Evolutionary conservation across 2,113 vertebrate genomes (phyloP).

Genomic region (Clarias magur): DNA sequence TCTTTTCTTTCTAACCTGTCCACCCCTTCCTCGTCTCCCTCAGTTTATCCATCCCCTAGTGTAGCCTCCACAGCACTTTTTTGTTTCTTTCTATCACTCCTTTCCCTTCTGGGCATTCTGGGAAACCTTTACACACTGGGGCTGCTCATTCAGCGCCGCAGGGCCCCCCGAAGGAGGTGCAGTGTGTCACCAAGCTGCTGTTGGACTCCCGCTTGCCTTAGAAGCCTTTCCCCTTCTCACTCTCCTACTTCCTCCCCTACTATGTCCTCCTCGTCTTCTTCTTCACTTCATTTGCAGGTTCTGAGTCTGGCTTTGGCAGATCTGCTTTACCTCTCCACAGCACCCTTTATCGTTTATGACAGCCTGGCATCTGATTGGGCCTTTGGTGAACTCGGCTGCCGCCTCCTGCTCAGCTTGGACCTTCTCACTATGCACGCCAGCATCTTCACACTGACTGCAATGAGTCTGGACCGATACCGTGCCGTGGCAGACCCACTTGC

Average conservation of each 20-base stretch:
- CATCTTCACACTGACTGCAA: constrained; percentile 81
- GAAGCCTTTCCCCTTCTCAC: constrained; percentile 61
- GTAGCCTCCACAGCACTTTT: constrained; percentile 75
- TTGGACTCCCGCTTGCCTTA: constrained; percentile 62
- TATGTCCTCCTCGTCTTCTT: constrained; percentile 63
- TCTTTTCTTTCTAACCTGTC: constrained; percentile 62
- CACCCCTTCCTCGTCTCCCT: constrained; percentile 64
- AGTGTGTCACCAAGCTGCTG: constrained; percentile 58
- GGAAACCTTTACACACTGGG: constrained; percentile 82
- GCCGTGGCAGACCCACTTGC: constrained; percentile 77
- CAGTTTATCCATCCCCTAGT: constrained; percentile 72
- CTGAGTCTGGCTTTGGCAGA: constrained; percentile 81
- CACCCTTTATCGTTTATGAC: constrained; percentile 82
- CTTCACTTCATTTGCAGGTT: constrained; percentile 77
- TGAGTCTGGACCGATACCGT: constrained; percentile 80
- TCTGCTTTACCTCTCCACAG: constrained; percentile 80
- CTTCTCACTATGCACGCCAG: constrained; percentile 85
- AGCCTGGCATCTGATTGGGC: constrained; percentile 79
- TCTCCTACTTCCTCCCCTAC: constrained; percentile 57
- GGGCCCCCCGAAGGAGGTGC: constrained; percentile 61
- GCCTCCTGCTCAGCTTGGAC: constrained; percentile 79
- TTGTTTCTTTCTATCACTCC: constrained; percentile 77
- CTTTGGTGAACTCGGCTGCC: constrained; percentile 79
- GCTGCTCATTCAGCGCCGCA: constrained; percentile 70
- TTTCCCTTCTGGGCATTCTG: constrained; percentile 76